Evolutionary conservation across 2,888 invertebrate species (phyloP), one percentile per base, ranked within the genome.

Genomic region (Conops quadrifasciatus): DNA sequence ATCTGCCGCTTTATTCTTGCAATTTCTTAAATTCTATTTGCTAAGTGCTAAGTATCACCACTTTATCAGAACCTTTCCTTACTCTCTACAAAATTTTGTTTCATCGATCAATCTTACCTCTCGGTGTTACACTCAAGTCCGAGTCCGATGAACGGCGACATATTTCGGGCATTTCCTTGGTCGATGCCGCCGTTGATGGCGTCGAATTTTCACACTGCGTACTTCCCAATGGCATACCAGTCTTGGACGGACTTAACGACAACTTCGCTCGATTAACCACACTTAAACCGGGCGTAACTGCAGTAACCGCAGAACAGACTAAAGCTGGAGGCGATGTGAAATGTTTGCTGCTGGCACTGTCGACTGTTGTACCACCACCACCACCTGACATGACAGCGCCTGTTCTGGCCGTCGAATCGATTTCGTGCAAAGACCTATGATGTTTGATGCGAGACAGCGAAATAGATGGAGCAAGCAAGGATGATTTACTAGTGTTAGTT

Each of bases 101-200:
- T 36, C 36, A 36, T 7, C 36, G 36, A 9, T 36, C 36, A 36
- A 9, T 36, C 82, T 87, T 87, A 96, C 97, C 96, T 93, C 95
- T 96, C 4, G 96, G 95, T 15, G 96, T 95, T 64, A 95, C 91
- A 87, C 94, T 96, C 77, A 96, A 88, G 87, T 97, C 97, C 0
- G 97, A 96, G 85, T 97, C 97, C 2, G 96, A 96, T 3, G 96
- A 96, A 77, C 96, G 88, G 67, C 96, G 88, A 81, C 93, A 92
- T 74, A 93, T 87, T 85, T 89, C 85, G 84, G 82, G 66, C 84
- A 81, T 72, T 11, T 15, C 70, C 49, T 84, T 88, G 49, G 82
- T 83, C 36, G 79, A 80, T 67, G 87, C 87, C 0, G 88, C 88
- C 3, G 88, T 84, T 45, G 88, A 86, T 79, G 87, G 85, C 72